These are phyloP conservation scores for Hypsopygia costalis DNA, from an alignment of 2,888 invertebrate genomes.

Conservation along the genomic window DNA sequence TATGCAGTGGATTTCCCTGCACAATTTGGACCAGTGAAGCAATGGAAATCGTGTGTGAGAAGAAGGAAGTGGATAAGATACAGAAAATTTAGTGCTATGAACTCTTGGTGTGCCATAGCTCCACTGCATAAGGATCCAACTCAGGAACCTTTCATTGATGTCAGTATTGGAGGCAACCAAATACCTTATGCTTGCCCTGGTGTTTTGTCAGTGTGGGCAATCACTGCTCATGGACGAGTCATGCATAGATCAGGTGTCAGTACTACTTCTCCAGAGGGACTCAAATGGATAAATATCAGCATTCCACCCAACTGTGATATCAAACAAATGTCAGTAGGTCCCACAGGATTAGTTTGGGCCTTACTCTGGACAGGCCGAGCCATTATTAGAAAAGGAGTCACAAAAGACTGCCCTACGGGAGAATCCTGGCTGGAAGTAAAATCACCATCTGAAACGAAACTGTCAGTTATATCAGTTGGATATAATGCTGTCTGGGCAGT, in stretches of 20 bases:
- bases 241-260: constrained; percentile 93
- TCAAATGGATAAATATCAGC: constrained; percentile 89
- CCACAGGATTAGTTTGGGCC: constrained; percentile 93
- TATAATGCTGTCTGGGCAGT: constrained; percentile 89
- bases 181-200: constrained; percentile 89
- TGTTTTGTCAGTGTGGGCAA: constrained; percentile 93
- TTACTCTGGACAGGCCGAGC: constrained; percentile 91
- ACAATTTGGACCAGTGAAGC: constrained; percentile 88
- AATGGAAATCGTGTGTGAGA: constrained; percentile 95
- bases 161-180: constrained; percentile 91
- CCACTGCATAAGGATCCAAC: constrained; percentile 94
- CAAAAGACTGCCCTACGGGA: constrained; percentile 86
- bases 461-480: constrained; percentile 90
- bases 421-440: constrained; percentile 90
- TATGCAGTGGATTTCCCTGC: constrained; percentile 96
- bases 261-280: constrained; percentile 91
- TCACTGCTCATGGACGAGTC: constrained; percentile 94
- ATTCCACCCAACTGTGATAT: constrained; percentile 90
- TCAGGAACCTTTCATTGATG: constrained; percentile 95
- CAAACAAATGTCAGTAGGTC: constrained; percentile 91
- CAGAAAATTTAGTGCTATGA: constrained; percentile 92
- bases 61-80: constrained; percentile 94
- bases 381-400: constrained; percentile 91
- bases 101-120: constrained; percentile 95
- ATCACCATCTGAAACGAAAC: constrained; percentile 84